Conservation (phyloP, 2,797 vertebrate species). For the Phataginus tetradactyla region DNA sequence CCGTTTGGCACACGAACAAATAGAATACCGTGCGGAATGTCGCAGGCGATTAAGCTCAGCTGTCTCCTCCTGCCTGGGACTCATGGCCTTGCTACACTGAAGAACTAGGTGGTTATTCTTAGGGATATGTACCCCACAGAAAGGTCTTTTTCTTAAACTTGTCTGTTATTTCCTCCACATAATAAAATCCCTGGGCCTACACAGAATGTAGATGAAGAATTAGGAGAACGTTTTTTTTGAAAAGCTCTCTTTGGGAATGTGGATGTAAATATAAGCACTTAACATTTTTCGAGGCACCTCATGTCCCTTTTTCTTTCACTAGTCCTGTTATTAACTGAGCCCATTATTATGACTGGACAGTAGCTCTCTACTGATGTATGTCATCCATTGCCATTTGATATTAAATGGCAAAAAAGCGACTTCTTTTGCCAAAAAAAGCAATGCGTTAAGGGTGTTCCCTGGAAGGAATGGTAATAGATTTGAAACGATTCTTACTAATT, state of each 20-base stretch:
- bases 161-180: not conserved
- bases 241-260: not conserved
- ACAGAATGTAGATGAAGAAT: not conserved
- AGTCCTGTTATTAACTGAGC: not conserved
- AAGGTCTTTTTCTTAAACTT: not conserved
- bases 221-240: not conserved
- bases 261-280: not conserved
- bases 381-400: not conserved
- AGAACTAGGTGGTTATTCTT: not conserved
- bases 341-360: not conserved
- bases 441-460: not conserved
- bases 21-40: not conserved
- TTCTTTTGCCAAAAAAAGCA: not conserved
- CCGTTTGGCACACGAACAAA: not conserved
- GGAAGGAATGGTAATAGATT: not conserved
- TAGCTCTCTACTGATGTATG: not conserved
- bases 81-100: not conserved
- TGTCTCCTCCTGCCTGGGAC: not conserved
- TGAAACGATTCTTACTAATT: constrained; percentile 6
- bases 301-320: not conserved
- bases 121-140: not conserved
- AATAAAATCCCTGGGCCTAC: not conserved
- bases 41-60: not conserved
- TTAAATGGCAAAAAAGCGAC: not conserved
- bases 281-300: not conserved